Evolutionary conservation across 1,140 invertebrate species (phyloP), one percentile per base, ranked within the genome.

Genomic region (Dendrolimus punctatus): DNA sequence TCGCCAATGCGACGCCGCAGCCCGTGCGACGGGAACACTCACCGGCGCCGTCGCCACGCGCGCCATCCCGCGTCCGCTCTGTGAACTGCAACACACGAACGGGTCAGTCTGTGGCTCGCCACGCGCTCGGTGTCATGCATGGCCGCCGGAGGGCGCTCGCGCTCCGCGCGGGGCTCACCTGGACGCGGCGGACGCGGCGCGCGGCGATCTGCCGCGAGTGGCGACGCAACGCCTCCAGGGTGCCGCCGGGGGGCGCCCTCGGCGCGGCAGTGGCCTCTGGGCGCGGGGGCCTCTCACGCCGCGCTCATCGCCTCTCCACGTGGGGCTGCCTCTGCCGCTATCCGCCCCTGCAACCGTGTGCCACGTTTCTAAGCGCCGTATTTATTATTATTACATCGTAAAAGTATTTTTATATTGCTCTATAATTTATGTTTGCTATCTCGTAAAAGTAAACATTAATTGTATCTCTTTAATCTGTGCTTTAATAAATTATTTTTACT

Each of bases 141-240:
- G 53, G 43, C 40, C 42, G 50, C 36, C 48, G 42, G 46, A 48
- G 36, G 36, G 49, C 6, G 46, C 10, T 41, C 39, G 23, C 54
- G 44, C 38, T 9, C 2, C 23, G 6, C 2, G 23, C 40, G 40
- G 5, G 10, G 40, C 84, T 73, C 76, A 92, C 91, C 90, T 92
- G 91, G 83, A 91, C 90, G 87, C 90, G 90, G 78, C 90, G 88
- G 81, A 90, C 91, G 89, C 90, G 91, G 76, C 90, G 90, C 71
- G 91, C 90, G 83, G 91, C 91, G 80, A 92, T 91, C 82, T 90
- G 91, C 88, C 90, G 89, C 87, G 91, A 92, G 76, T 91, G 91
- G 70, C 88, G 90, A 74, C 91, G 88, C 83, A 92, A 87, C 76
- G 90, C 90, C 90, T 92, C 91, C 91, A 92, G 91, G 85, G 83